Evolutionary conservation across 2,113 vertebrate genomes (phyloP), one percentile per base, ranked within the genome.

Genomic region (Tragelaphus buxtoni): DNA sequence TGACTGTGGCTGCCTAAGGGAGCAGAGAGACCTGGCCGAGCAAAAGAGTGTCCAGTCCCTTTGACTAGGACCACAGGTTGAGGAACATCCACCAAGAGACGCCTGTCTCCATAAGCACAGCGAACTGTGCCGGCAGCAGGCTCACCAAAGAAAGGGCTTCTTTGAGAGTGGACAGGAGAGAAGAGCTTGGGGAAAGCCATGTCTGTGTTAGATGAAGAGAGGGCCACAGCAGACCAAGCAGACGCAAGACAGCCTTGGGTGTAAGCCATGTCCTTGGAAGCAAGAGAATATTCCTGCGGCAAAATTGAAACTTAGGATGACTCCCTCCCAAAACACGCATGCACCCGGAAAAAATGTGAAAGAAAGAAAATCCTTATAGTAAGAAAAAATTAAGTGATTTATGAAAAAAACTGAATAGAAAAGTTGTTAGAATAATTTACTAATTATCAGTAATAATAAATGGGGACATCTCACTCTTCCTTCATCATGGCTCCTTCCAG

Each of bases 371-470:
- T 51, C 16, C 7, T 12, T 60, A 79, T 24, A 53, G 56, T 53
- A 97, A 97, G 98, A 98, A 96, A 97, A 76, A n/a, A 32, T 96
- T 80, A 98, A 98, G 87, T 12, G 74, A 94, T 92, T 97, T 98
- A 93, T 93, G 65, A 39, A 95, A 95, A 95, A 97, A 97, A 97
- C 94, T 90, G 80, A 98, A 98, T 95, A 95, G 97, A 97, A 98
- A 97, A 97, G 86, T 80, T 98, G 92, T 98, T 96, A 97, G 77
- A 98, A 98, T 98, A 98, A 98, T 97, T 98, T 98, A 96, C 76
- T 96, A 97, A 97, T 98, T 94, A 96, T 98, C 95, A 97, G 96
- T 98, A 98, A 98, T 96, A 97, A 98, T 95, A 98, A 96, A 98
- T 97, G 42, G 84, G 9, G 30, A 7, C 94, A 97, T 96, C 96